These are phyloP conservation scores for Argyresthia albistria DNA, from an alignment of 2,888 invertebrate genomes.

Conservation along the genomic window DNA sequence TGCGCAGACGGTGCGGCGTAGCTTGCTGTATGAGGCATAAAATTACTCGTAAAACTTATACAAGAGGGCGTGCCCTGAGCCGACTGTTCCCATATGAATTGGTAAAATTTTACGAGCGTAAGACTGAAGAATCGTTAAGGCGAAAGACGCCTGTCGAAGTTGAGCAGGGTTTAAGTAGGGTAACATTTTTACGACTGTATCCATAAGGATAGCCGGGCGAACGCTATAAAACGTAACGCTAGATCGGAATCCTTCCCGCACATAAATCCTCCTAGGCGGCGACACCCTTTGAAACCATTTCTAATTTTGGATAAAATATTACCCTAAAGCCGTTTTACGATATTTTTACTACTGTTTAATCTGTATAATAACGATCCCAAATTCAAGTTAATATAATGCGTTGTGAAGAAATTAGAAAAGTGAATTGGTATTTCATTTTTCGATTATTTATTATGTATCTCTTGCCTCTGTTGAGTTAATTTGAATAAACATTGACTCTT, in stretches of 20 bases:
- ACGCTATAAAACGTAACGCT: conserved; percentile 2
- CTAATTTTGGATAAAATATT: conserved; percentile 53
- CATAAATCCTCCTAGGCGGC: conserved; percentile 39
- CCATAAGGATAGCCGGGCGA: conserved; percentile 30
- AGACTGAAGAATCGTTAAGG: conserved; percentile 42
- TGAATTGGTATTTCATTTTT: background rate
- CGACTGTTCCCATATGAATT: conserved; percentile 25
- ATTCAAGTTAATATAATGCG: conserved; percentile 1
- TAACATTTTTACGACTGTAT: conserved; percentile 57
- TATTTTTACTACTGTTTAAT: conserved; percentile 65
- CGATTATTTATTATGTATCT: too few relatives aligned
- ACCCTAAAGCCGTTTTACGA: conserved; percentile 58
- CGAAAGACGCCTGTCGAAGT: conserved; percentile 24
- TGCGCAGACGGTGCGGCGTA: conserved; percentile 12
- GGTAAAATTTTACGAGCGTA: conserved; percentile 37
- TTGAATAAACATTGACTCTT: too few relatives aligned
- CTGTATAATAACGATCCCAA: conserved; percentile 35
- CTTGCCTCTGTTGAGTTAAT: too few relatives aligned
- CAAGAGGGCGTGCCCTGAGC: conserved; percentile 20
- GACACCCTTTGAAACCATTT: conserved; percentile 47
- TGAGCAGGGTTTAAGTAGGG: conserved; percentile 18
- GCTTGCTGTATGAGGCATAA: conserved; percentile 27
- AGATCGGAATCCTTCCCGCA: conserved; percentile 37
- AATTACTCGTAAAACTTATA: conserved; percentile 36
- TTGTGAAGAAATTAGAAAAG: conserved; percentile 2